Base-by-base conservation (phyloP, 2,888 invertebrate species). In the Sipunculus nudus region DNA sequence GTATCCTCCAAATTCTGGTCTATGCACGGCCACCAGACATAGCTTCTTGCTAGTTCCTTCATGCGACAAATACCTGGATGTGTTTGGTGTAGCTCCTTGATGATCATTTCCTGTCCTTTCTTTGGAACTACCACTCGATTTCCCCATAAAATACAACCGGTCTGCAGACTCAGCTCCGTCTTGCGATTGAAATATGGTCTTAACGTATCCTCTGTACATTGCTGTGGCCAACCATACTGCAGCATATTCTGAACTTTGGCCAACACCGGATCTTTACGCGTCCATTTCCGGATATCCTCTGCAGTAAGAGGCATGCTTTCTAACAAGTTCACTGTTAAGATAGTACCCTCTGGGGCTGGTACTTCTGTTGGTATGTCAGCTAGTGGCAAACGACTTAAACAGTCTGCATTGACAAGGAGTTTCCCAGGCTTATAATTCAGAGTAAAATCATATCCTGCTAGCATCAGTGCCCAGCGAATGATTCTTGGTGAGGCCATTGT, bases 401-500 rank as follows among this genome's bases (percentile, higher is more conserved):
- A 21, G 21, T 53, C 53, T 23, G 53, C 53, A 41, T 39, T 23
- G 5, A 8, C 39, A 8, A 23, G 8, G 8, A 8, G 8, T 13
- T 6, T 23, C 25, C 53, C 53, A 16, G 39, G 23, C 41, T 28
- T 40, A 23, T 23, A 41, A 8, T 10, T n/a, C 4, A 53, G 8
- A 6, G 13, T 23, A 10, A 25, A 53, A 21, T 39, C 23, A 21
- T 53, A 53, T 10, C 10, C 53, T 16, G 8, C n/a, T n/a, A 54
- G 13, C 6, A 25, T 49, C 13, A 54, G 48, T 10, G 78, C 76
- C 70, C 73, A 80, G 32, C 78, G 60, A 62, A 78, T 77, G 50
- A 80, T 61, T 29, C 79, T 57, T 29, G 76, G 72, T 5, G 79
- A 72, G n/a, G 75, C 74, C 35, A 73, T 68, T 58, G 66, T 38